Evolutionary conservation across 2,888 invertebrate genomes (phyloP), one percentile per base, ranked within the genome.

Genomic region (Koerneria pararmatus): DNA sequence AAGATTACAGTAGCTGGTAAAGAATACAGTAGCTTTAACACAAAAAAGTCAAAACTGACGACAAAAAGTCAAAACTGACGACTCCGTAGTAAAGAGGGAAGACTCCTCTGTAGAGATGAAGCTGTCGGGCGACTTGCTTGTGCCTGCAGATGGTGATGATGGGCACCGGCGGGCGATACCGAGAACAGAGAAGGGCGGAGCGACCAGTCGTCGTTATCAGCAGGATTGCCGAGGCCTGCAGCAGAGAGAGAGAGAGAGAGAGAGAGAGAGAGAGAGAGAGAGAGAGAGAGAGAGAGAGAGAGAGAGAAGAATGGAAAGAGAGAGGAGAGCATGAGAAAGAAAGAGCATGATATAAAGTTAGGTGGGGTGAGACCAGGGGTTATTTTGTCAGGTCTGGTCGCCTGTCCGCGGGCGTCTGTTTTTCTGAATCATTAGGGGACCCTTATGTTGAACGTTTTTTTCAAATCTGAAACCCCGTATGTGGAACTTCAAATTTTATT

Each of bases 151-250:
- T 91, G 46, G 94, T 91, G 80, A 97, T 90, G 83, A 95, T 91
- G 65, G 95, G 95, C 83, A 95, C 95, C 72, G 91, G 89, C 69
- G 95, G 95, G 67, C 91, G 88, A 87, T 93, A 95, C 85, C 95
- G 93, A 82, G 94, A 91, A 77, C 95, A 89, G 80, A 93, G 87
- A 85, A 92, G 91, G 35, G 95, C 95, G 0, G 93, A 92, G 80
- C 75, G 56, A 58, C 86, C 87, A 64, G 86, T 85, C 0, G 92
- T 92, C 1, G 93, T 93, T 77, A 93, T 89, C 11, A 92, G 91
- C 31, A 94, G 89, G 73, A 94, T 91, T 62, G 95, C 94, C 6
- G 91, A 88, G 1, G 95, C 95, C 81, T 90, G 87, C n/a, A 58
- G 19, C 29, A 46, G 3, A 5, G n/a, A 59, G 37, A 48, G 31